These are phyloP conservation scores for Mustelus asterias DNA, from an alignment of 2,113 vertebrate genomes.

Conservation along the genomic window DNA sequence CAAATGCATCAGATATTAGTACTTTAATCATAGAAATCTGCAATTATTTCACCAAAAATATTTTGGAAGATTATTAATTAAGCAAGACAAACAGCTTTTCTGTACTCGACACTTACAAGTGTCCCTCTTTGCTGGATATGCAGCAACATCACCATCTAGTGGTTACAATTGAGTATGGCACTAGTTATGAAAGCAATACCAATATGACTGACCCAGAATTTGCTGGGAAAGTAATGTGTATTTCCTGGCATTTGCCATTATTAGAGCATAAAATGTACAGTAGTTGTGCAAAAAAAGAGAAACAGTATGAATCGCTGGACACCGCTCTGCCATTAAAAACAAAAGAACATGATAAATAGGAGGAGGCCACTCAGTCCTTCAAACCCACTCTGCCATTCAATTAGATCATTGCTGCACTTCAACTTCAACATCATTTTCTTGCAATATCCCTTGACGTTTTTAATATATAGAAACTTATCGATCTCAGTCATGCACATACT, in stretches of 20 bases:
- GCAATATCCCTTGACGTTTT: too few species aligned
- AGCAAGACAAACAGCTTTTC: background rate
- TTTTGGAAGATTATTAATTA: background rate
- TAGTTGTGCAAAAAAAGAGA: background rate
- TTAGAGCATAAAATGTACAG: background rate
- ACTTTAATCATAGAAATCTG: background rate
- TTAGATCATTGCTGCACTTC: too few species aligned
- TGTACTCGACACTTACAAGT: background rate
- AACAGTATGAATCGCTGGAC: background rate
- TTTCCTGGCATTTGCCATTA: background rate
- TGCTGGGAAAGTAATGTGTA: background rate
- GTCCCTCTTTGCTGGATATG: background rate
- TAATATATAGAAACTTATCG: too few species aligned
- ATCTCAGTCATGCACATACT: too few species aligned
- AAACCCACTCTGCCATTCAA: too few species aligned
- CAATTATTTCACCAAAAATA: background rate
- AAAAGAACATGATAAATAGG: too few species aligned
- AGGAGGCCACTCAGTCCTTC: too few species aligned
- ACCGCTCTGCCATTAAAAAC: background rate
- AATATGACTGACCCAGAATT: background rate
- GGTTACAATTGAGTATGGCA: conserved; percentile 1
- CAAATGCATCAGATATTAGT: background rate
- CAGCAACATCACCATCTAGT: conserved; percentile 12
- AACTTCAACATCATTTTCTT: too few species aligned
- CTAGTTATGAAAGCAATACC: background rate